Evolutionary conservation across 2,888 invertebrate species (phyloP).

Genomic region (Melieria crassipennis): DNA sequence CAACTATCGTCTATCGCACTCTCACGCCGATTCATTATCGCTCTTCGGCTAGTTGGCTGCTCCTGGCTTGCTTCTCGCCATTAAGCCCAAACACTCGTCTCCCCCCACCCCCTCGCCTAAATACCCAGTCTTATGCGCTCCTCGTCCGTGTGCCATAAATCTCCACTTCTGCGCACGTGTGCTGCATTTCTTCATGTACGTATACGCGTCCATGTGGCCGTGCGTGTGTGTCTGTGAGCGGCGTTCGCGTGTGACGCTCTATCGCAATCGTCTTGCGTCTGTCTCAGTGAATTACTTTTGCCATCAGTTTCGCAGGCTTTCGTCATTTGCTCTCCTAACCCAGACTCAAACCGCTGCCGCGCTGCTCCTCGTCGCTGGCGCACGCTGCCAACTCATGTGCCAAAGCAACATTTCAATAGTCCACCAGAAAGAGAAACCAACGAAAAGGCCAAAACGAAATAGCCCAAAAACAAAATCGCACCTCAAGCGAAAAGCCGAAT

Average conservation of each 20-base stretch:
- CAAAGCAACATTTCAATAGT: background rate
- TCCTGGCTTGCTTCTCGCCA: conserved; percentile 12
- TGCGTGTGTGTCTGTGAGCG: background rate
- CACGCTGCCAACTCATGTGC: background rate
- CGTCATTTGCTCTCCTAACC: conserved; percentile 45
- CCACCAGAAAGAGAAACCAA: too few relatives aligned
- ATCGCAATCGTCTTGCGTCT: conserved; percentile 1
- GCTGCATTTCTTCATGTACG: background rate
- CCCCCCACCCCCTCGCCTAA: background rate
- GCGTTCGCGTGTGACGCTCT: conserved; percentile 10
- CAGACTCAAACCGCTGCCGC: conserved; percentile 43
- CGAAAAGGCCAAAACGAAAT: too few relatives aligned
- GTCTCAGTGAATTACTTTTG: conserved; percentile 4
- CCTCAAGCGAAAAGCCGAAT: too few relatives aligned
- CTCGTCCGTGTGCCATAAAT: conserved; percentile 26
- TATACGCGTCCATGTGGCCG: conserved; percentile 17
- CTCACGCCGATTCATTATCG: conserved; percentile 23
- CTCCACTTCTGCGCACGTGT: conserved; percentile 27
- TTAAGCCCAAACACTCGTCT: background rate
- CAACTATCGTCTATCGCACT: conserved; percentile 24
- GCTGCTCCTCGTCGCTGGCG: conserved; percentile 6
- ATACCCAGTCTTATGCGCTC: background rate
- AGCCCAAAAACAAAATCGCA: too few relatives aligned
- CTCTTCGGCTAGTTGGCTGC: conserved; percentile 20
- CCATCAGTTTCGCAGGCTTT: background rate